Conservation (phyloP, 2,888 invertebrate genomes). For the Cephus pulcher region DNA sequence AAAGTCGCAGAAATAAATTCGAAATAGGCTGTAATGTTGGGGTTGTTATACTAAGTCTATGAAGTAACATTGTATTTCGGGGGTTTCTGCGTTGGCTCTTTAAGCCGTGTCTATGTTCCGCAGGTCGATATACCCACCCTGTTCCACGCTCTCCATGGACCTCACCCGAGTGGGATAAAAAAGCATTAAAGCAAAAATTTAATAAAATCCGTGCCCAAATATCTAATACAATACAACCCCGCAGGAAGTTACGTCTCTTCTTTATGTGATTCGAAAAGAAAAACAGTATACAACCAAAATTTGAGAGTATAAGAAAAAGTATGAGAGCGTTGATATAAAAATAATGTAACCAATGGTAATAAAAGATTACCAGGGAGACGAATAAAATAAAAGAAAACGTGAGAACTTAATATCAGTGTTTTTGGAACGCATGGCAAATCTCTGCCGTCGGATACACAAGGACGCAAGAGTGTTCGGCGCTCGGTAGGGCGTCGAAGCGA, state of each 20-base stretch:
- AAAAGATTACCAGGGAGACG: too few relatives aligned
- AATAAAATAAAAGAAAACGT: too few relatives aligned
- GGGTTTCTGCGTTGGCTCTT: constrained; percentile 20
- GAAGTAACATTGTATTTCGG: constrained; percentile 16
- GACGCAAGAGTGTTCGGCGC: constrained; percentile 16
- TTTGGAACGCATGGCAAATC: neutral
- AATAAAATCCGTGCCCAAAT: too few relatives aligned
- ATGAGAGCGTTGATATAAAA: too few relatives aligned
- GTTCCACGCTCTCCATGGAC: constrained; percentile 6
- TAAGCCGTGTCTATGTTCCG: constrained; percentile 9
- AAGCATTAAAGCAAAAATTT: too few relatives aligned
- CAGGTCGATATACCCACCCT: constrained; percentile 17
- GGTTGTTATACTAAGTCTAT: neutral
- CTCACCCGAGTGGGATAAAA: neutral
- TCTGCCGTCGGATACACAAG: neutral
- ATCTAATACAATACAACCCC: too few relatives aligned
- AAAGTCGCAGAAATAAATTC: neutral
- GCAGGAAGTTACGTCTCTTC: too few relatives aligned
- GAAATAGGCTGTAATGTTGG: neutral
- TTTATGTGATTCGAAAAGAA: too few relatives aligned
- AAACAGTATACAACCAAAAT: too few relatives aligned
- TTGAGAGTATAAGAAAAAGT: too few relatives aligned
- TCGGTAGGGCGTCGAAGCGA: constrained; percentile 23
- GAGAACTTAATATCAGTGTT: neutral
- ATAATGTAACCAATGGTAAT: too few relatives aligned